phyloP scores from a whole-genome alignment of 2,113 vertebrate genomes.

The Narcine bancroftii region DNA sequence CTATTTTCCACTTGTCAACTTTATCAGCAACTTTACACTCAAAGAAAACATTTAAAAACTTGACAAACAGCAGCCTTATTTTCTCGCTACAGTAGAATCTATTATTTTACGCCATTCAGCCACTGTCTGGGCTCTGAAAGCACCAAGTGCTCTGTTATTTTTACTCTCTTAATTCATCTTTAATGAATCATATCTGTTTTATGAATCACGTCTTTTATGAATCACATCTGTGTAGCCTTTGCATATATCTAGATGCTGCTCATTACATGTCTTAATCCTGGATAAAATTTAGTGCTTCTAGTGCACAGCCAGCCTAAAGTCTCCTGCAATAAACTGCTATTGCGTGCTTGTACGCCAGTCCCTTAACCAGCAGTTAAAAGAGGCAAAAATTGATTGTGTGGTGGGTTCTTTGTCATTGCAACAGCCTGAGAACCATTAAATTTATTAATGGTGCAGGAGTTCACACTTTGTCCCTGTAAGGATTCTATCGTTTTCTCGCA shows the following conservation, averaged over 20 bases:
- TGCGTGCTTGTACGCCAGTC: neutral
- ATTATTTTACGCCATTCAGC: neutral
- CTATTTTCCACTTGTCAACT: no score
- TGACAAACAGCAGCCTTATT: neutral
- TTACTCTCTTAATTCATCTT: neutral
- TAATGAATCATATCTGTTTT: neutral
- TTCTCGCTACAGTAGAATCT: neutral
- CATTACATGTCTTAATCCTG: neutral
- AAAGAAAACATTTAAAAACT: neutral
- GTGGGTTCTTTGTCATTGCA: neutral
- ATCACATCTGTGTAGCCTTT: neutral
- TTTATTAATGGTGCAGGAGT: constrained; percentile 6
- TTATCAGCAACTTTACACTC: neutral
- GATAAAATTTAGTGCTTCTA: neutral
- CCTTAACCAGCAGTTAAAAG: neutral
- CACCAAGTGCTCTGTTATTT: neutral
- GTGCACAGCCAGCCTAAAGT: neutral
- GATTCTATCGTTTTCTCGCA: no score
- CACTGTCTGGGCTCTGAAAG: neutral
- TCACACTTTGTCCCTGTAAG: no score
- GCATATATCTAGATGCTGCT: neutral
- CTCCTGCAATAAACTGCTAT: neutral
- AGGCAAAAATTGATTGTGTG: neutral
- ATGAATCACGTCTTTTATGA: neutral
- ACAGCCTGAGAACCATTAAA: neutral